These are phyloP conservation scores for Proctacanthus coquilletti DNA, from an alignment of 1,140 invertebrate genomes.

Conservation along the genomic window DNA sequence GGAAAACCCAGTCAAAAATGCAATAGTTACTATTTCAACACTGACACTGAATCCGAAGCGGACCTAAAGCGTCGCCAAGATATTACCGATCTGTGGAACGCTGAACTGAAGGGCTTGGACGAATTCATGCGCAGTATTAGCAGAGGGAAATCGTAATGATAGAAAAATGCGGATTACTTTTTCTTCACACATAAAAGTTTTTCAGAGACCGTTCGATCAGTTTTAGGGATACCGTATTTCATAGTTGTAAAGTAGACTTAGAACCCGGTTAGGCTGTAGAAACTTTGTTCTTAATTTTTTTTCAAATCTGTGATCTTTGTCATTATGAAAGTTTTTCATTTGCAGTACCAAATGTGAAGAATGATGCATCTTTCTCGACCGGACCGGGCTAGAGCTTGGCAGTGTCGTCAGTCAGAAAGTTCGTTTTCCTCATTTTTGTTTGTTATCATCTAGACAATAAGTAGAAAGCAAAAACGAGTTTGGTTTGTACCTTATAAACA, in stretches of 20 bases:
- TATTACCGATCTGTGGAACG: slow-evolving; percentile 24
- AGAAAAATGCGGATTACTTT: neutral
- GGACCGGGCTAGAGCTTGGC: slow-evolving; percentile 3
- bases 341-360: slow-evolving; percentile 6
- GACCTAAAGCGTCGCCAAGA: slow-evolving; percentile 11
- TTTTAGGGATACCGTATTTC: too few species aligned
- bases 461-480: too few species aligned
- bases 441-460: too few species aligned
- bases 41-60: slow-evolving; percentile 5
- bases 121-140: slow-evolving; percentile 25
- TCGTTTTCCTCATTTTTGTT: neutral
- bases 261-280: too few species aligned
- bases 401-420: slow-evolving; percentile 3
- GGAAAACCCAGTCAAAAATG: slow-evolving; percentile 10
- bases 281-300: neutral
- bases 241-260: too few species aligned
- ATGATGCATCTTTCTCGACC: slow-evolving; percentile 4
- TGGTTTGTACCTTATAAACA: too few species aligned
- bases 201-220: too few species aligned
- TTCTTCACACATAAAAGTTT: neutral
- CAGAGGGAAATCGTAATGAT: neutral
- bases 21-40: slow-evolving; percentile 9
- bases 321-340: slow-evolving; percentile 8
- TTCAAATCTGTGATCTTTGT: neutral
- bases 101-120: slow-evolving; percentile 27